Evolutionary conservation across 53 echinoderm and acorn worm genomes (phyloP), one percentile per base, ranked within the genome.

Genomic region (Astropecten irregularis): DNA sequence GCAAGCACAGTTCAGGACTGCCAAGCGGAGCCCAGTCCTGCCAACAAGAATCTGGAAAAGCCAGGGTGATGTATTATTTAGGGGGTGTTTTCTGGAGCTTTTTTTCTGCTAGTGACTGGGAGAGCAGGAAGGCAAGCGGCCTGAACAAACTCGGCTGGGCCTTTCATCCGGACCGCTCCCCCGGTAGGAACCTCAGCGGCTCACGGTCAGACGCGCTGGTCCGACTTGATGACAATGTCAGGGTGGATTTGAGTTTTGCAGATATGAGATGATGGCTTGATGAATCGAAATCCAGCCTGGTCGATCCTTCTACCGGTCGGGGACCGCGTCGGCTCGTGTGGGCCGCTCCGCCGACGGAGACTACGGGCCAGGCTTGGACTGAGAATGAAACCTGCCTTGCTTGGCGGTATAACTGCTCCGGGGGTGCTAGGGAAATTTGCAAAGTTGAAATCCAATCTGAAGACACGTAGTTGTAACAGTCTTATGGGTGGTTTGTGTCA

Each of bases 401-500:
- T 42, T 42, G 42, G 42, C 42, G 42, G 42, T 42, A n/a, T n/a
- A 58, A 60, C 32, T 20, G 63, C 79, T 79, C 40, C 32, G 28
- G 62, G 79, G 79, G 29, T 40, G 15, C 4, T 32, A 42, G 38
- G 47, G 32, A 62, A 61, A 59, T 61, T 48, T 34, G 56, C 56
- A 15, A 55, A 55, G 74, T 53, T 79, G 79, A 79, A 79, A 79
- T 79, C 62, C 79, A 79, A 79, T 79, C 79, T 79, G 46, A 28
- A 79, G 62, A 79, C 79, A 32, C 62, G 63, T 62, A 49, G 71
- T 71, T 71, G 50, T 71, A 50, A 71, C 71, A 33, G 61, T 79
- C 79, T 60, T 62, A 79, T 29, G 79, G 79, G 79, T 79, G 79
- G 79, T 79, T 79, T 79, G 42, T 79, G 79, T 79, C 79, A 79